phyloP scores from a whole-genome alignment of 2,113 vertebrate genomes.

The Alethe diademata region DNA sequence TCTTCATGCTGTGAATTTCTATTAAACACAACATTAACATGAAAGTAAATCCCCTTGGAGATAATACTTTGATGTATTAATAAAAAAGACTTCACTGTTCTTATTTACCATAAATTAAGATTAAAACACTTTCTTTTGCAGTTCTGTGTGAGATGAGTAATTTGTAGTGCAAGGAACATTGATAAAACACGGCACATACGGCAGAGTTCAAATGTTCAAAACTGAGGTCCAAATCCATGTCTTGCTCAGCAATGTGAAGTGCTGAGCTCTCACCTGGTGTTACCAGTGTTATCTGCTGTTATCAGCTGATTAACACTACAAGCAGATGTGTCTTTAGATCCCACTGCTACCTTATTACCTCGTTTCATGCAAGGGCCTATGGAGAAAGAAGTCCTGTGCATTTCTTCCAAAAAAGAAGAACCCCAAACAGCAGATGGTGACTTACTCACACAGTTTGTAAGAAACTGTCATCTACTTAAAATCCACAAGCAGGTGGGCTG shows the following conservation, averaged over 20 bases:
- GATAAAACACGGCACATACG: not conserved
- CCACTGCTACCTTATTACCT: not conserved
- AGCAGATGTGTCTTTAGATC: not conserved
- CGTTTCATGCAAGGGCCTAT: not conserved
- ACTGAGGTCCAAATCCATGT: not conserved
- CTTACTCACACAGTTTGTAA: not conserved
- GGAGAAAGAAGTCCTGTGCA: not conserved
- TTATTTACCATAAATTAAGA: constrained; percentile 32
- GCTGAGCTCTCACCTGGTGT: not conserved
- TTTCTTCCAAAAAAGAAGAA: not conserved
- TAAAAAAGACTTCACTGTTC: constrained; percentile 6
- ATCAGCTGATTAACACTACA: not conserved
- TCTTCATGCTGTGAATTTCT: constrained; percentile 50
- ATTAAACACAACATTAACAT: constrained; percentile 29
- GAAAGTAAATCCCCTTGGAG: constrained; percentile 8
- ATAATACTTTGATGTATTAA: constrained; percentile 54
- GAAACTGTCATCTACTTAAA: not conserved
- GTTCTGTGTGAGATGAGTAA: not conserved
- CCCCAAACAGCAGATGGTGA: not conserved
- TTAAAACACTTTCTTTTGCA: constrained; percentile 17
- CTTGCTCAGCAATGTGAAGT: not conserved
- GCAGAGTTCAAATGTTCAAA: not conserved
- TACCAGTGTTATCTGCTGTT: not conserved
- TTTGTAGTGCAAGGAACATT: not conserved
- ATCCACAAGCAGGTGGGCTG: not conserved